Percentiles rank a stretch among this genome's conserved stretches.
Conservation (phyloP, 1,140 invertebrate genomes). For the Pseudomyrmex gracilis region DNA sequence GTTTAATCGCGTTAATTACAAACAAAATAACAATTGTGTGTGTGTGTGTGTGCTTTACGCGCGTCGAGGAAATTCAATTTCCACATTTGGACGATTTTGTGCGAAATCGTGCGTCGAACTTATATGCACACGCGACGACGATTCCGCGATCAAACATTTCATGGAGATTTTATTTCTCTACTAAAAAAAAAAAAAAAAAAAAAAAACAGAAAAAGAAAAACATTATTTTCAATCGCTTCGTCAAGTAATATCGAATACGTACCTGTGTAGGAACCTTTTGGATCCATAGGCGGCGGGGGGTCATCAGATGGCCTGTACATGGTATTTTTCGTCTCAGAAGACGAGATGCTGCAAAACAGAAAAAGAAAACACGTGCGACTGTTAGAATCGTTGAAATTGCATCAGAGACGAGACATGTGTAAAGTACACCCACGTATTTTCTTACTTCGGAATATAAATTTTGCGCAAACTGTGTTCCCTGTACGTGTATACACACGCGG, state of each 20-base stretch:
- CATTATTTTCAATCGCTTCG: background rate
- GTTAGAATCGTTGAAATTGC: slow-evolving; percentile 14
- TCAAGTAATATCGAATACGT: slow-evolving; percentile 46
- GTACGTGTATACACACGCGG: too few species aligned
- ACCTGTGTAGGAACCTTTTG: slow-evolving; percentile 90
- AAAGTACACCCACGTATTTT: background rate
- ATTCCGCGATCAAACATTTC: too few species aligned
- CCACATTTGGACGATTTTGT: too few species aligned
- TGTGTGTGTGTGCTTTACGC: too few species aligned
- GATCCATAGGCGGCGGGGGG: slow-evolving; percentile 90
- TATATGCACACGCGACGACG: too few species aligned
- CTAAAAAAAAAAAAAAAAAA: too few species aligned
- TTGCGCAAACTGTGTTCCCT: too few species aligned
- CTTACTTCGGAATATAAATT: background rate
- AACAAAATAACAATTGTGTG: background rate
- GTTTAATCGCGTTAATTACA: background rate
- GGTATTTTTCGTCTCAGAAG: slow-evolving; percentile 90
- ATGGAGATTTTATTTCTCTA: too few species aligned
- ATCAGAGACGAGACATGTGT: background rate
- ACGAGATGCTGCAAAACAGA: slow-evolving; percentile 87
- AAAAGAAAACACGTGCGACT: slow-evolving; percentile 68
- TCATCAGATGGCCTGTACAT: slow-evolving; percentile 91
- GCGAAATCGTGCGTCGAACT: too few species aligned
- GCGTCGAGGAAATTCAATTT: too few species aligned
- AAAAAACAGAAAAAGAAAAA: too few species aligned